These are phyloP conservation scores for Panthera leo DNA, from an alignment of 2,113 vertebrate genomes.

Conservation along the genomic window DNA sequence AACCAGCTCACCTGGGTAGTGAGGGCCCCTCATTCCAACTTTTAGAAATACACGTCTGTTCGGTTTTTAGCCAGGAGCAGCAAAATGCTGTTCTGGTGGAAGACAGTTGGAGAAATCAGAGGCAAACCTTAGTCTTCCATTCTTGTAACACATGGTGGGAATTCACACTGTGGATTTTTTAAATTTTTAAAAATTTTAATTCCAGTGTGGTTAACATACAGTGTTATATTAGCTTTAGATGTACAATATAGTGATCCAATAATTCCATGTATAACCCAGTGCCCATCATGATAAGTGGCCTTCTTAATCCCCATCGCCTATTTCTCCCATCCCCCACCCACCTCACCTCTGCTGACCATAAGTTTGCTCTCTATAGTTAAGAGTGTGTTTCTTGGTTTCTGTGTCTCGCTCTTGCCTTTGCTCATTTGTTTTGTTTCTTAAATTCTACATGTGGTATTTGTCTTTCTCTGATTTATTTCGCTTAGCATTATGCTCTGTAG, in stretches of 20 bases:
- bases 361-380: not conserved
- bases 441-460: not conserved
- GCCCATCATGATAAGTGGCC: not conserved
- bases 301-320: not conserved
- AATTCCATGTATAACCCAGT: not conserved
- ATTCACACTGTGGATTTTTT: not conserved
- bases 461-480: not conserved
- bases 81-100: not conserved
- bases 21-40: not conserved
- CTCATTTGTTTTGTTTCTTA: not conserved
- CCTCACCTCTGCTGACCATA: not conserved
- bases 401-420: not conserved
- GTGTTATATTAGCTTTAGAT: not conserved
- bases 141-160: not conserved
- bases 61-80: not conserved
- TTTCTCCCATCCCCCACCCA: not conserved
- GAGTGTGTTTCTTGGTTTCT: not conserved
- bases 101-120: not conserved
- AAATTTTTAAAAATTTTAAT: not conserved
- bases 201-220: not conserved
- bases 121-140: not conserved
- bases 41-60: not conserved
- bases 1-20: not conserved
- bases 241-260: not conserved
- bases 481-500: not conserved